phyloP scores from a whole-genome alignment of 2,888 invertebrate species.

The Apeira syringaria region DNA sequence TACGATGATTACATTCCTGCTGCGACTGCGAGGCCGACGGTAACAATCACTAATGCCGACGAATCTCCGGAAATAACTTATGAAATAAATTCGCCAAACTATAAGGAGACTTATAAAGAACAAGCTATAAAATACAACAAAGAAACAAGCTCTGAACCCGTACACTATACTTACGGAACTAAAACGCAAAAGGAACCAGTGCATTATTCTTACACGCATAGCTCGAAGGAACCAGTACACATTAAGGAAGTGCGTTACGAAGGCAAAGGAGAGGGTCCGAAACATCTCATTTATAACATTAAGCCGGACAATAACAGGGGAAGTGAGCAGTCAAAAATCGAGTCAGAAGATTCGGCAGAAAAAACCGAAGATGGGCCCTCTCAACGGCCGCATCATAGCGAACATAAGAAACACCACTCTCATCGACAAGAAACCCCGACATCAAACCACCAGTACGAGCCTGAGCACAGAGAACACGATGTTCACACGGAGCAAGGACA shows the following conservation, averaged over 20 bases:
- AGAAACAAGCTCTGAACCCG: constrained; percentile 61
- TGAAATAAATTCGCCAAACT: constrained; percentile 66
- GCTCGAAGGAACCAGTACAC: constrained; percentile 51
- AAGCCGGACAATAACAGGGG: constrained; percentile 42
- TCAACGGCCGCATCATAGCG: constrained; percentile 23
- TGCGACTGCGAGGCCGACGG: constrained; percentile 43
- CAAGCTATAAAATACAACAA: constrained; percentile 67
- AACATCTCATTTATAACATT: constrained; percentile 55
- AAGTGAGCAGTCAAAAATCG: constrained; percentile 28
- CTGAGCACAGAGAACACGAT: constrained; percentile 30
- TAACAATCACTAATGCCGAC: constrained; percentile 48
- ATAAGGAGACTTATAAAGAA: constrained; percentile 67
- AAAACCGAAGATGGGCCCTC: constrained; percentile 34
- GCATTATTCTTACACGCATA: constrained; percentile 54
- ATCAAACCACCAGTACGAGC: constrained; percentile 26
- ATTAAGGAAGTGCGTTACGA: constrained; percentile 51
- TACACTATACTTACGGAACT: constrained; percentile 57
- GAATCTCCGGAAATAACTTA: constrained; percentile 62
- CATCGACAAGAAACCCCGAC: constrained; percentile 25
- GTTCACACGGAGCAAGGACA: constrained; percentile 26
- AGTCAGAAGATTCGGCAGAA: constrained; percentile 32
- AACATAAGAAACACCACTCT: constrained; percentile 22
- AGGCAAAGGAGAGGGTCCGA: constrained; percentile 48
- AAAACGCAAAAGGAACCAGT: constrained; percentile 59
- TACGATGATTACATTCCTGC: constrained; percentile 41